phyloP scores from a whole-genome alignment of 2,113 vertebrate species.

The Nothocercus julius region DNA sequence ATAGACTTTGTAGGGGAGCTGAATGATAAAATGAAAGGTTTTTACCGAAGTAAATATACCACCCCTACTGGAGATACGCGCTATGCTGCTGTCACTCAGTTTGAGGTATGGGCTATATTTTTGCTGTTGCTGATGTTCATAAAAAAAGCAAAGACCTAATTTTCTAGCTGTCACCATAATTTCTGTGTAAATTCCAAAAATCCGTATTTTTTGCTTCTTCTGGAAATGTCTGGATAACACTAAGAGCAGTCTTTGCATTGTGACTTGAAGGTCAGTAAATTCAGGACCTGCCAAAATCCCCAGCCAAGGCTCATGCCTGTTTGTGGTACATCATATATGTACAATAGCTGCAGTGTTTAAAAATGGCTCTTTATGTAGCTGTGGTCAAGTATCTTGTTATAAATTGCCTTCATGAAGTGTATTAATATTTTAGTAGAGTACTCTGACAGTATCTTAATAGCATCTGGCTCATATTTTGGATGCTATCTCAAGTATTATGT shows the following conservation, averaged over 20 bases:
- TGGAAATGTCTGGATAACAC: neutral
- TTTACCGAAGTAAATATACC: slow-evolving; percentile 96
- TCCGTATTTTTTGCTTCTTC: neutral
- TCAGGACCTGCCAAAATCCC: neutral
- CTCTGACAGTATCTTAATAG: neutral
- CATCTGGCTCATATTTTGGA: neutral
- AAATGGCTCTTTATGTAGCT: neutral
- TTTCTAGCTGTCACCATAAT: neutral
- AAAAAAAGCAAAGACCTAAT: accelerated
- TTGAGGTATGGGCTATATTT: slow-evolving; percentile 84
- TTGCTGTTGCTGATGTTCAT: neutral
- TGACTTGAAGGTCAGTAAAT: neutral
- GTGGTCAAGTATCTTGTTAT: neutral
- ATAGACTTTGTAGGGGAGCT: slow-evolving; percentile 98
- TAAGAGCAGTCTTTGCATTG: neutral
- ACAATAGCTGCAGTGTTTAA: neutral
- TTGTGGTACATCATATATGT: accelerated
- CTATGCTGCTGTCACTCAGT: slow-evolving; percentile 97
- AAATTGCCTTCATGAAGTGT: neutral
- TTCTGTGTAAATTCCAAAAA: neutral
- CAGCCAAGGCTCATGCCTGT: neutral
- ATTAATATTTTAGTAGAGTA: neutral
- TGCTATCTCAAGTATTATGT: neutral
- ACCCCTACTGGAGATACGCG: slow-evolving; percentile 87
- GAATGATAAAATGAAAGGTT: slow-evolving; percentile 99